phyloP scores from a whole-genome alignment of 2,797 vertebrate genomes.

The Alfaro cultratus region DNA sequence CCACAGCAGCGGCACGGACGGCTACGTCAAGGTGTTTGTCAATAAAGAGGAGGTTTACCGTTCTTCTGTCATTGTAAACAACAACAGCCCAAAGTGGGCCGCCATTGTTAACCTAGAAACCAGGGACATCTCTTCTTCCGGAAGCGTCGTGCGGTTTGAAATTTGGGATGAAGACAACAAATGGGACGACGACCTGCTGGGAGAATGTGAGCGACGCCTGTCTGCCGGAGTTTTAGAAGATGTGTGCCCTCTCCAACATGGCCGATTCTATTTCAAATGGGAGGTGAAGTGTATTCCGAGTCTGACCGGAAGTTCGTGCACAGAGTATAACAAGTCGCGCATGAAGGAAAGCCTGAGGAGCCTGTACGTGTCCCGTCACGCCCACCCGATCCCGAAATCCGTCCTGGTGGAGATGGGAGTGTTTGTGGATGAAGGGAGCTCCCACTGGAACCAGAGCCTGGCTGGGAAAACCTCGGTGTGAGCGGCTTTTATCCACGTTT shows the following conservation, averaged over 20 bases:
- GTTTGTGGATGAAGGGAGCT: constrained; percentile 42
- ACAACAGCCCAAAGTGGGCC: constrained; percentile 82
- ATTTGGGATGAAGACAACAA: constrained; percentile 86
- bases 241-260: constrained; percentile 80
- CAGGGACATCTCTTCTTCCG: constrained; percentile 51
- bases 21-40: constrained; percentile 80
- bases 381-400: constrained; percentile 66
- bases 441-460: constrained; percentile 46
- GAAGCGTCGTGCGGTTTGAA: constrained; percentile 66
- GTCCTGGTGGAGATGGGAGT: constrained; percentile 77
- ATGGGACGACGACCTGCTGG: constrained; percentile 86
- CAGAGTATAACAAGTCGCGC: constrained; percentile 75
- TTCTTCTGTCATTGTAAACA: constrained; percentile 66
- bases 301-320: constrained; percentile 76
- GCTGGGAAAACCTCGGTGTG: neutral
- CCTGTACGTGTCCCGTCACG: constrained; percentile 76
- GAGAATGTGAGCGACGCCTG: constrained; percentile 68
- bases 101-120: constrained; percentile 67
- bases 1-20: constrained; percentile 74
- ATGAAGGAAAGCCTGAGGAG: constrained; percentile 63
- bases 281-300: constrained; percentile 77
- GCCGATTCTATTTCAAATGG: constrained; percentile 74
- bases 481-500: neutral
- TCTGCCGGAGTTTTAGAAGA: constrained; percentile 55
- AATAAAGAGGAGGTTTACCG: constrained; percentile 26